These are phyloP conservation scores for Drosophila nr. medialis DNA, from an alignment of 2,888 invertebrate species.

Conservation along the genomic window DNA sequence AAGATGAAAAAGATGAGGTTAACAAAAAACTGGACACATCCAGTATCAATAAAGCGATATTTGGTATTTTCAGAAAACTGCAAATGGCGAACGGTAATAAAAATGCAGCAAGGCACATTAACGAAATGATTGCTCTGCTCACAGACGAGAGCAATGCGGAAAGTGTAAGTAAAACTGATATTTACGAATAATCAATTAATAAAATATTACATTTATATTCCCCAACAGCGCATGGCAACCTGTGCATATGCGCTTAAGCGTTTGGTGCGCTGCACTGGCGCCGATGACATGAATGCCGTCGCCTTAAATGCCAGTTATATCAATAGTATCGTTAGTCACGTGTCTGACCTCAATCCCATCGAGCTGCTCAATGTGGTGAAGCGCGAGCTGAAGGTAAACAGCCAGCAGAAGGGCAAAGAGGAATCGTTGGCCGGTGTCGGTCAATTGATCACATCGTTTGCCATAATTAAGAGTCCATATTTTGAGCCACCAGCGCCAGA, in stretches of 20 bases:
- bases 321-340: slow-evolving; percentile 32
- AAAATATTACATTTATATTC: not conserved
- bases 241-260: slow-evolving; percentile 54
- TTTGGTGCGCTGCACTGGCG: slow-evolving; percentile 63
- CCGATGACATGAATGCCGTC: slow-evolving; percentile 49
- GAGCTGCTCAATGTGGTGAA: slow-evolving; percentile 41
- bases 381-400: slow-evolving; percentile 35
- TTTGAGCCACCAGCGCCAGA: slow-evolving; percentile 17
- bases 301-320: slow-evolving; percentile 34
- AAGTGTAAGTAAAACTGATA: not conserved
- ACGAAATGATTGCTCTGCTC: not conserved
- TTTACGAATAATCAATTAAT: not conserved
- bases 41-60: not conserved
- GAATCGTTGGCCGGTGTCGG: slow-evolving; percentile 62
- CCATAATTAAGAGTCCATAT: slow-evolving; percentile 36
- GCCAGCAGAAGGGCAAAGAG: slow-evolving; percentile 55
- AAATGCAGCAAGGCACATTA: not conserved
- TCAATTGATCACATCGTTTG: slow-evolving; percentile 43
- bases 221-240: slow-evolving; percentile 51
- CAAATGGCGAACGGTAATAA: not conserved
- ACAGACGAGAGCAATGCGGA: not conserved
- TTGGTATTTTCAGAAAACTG: not conserved
- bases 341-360: slow-evolving; percentile 38
- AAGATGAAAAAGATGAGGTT: not conserved
- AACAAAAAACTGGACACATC: not conserved